Conservation (phyloP, 2,888 invertebrate genomes). For the Eumacrocentrus americanus region DNA sequence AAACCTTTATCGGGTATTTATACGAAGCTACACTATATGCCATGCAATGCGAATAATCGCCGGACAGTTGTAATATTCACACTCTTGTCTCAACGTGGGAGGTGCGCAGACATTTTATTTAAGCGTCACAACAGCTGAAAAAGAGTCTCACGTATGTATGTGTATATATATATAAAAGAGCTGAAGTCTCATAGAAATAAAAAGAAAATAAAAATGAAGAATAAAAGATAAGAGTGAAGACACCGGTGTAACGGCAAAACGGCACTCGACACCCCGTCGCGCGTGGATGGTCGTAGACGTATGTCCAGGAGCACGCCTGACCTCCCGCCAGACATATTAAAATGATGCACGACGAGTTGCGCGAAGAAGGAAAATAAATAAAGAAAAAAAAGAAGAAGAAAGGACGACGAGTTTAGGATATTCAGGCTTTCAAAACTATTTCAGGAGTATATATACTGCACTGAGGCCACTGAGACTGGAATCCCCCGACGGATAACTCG, state of each 20-base stretch:
- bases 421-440: no score
- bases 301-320: constrained; percentile 52
- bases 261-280: constrained; percentile 36
- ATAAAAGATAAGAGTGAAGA: no score
- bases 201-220: constrained; percentile 20
- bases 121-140: background rate
- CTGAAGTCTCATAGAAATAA: constrained; percentile 10
- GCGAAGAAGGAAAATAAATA: constrained; percentile 20
- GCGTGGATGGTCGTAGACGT: constrained; percentile 43
- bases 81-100: constrained; percentile 2
- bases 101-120: no score
- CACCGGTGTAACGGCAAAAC: constrained; percentile 37
- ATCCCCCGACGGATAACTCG: background rate
- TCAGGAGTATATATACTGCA: constrained; percentile 39
- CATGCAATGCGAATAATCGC: constrained; percentile 1
- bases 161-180: no score
- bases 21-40: background rate
- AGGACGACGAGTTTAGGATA: no score
- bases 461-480: background rate
- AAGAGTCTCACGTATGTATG: no score
- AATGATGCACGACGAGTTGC: constrained; percentile 51
- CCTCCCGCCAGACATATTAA: constrained; percentile 59
- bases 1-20: constrained; percentile 1
- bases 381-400: constrained; percentile 14
- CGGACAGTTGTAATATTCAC: constrained; percentile 12